A percentile compares a stretch with the other conserved stretches of the same genome.
These are phyloP conservation scores for Hermetia illucens DNA, from an alignment of 1,140 invertebrate species.

Conservation along the genomic window DNA sequence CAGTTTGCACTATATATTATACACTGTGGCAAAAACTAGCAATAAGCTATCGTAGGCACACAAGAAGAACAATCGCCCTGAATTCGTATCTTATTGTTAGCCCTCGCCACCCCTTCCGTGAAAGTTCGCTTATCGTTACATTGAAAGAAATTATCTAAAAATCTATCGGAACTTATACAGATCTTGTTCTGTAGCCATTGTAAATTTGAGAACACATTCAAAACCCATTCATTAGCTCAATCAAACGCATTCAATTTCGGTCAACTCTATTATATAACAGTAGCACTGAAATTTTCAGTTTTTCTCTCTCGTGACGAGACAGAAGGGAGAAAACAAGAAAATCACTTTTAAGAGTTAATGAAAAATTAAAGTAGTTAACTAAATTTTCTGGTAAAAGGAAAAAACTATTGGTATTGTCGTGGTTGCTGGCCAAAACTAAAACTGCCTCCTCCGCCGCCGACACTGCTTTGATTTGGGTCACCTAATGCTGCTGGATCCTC, in stretches of 20 bases:
- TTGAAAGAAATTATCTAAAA: too few relatives aligned
- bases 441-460: conserved; percentile 13
- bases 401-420: background rate
- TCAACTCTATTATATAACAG: too few relatives aligned
- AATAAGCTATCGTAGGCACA: background rate
- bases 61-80: background rate
- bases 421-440: background rate
- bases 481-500: conserved; percentile 54
- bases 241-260: background rate
- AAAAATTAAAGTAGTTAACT: background rate
- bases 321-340: background rate
- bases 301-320: background rate
- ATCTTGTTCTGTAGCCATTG: too few relatives aligned
- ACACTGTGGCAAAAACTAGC: background rate
- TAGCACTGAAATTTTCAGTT: conserved; percentile 1
- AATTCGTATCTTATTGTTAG: background rate
- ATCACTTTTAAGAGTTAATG: background rate
- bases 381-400: too few relatives aligned
- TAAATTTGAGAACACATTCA: background rate
- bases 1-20: background rate
- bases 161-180: too few relatives aligned
- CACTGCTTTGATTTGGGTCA: too few relatives aligned
- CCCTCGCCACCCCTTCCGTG: background rate
- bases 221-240: background rate
- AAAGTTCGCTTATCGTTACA: background rate